Evolutionary conservation across 2,797 vertebrate genomes (phyloP).

Genomic region (Helostoma temminkii): DNA sequence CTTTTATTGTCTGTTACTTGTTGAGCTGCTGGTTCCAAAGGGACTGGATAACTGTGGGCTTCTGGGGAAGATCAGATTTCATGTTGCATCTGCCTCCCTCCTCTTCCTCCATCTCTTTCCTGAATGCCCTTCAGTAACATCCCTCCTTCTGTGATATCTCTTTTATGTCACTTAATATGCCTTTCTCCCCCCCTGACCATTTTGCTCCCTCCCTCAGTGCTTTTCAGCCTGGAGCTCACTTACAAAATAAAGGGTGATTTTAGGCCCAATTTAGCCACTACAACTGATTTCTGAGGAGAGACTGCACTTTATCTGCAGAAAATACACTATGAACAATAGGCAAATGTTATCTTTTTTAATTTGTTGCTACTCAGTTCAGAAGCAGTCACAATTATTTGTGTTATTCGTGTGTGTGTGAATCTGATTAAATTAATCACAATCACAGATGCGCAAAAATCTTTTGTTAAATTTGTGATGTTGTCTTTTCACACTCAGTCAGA

Average conservation of each 20-base stretch:
- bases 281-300: conserved; percentile 44
- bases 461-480: conserved; percentile 7
- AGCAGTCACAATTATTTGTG: background rate
- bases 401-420: conserved; percentile 8
- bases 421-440: conserved; percentile 17
- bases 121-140: conserved; percentile 70
- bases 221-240: conserved; percentile 48
- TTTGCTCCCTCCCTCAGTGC: conserved; percentile 17
- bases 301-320: conserved; percentile 7
- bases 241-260: conserved; percentile 71
- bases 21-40: conserved; percentile 56
- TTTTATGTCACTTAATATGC: conserved; percentile 76
- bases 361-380: conserved; percentile 8
- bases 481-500: conserved; percentile 19
- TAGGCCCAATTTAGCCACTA: conserved; percentile 65
- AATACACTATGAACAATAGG: background rate
- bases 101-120: conserved; percentile 43
- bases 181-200: conserved; percentile 58
- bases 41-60: conserved; percentile 59
- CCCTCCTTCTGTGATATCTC: conserved; percentile 66
- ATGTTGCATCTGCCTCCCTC: conserved; percentile 50
- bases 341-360: conserved; percentile 26
- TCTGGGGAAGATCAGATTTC: conserved; percentile 71
- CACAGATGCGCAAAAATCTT: conserved; percentile 15
- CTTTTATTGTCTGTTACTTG: conserved; percentile 64